Conservation (phyloP, 2,113 vertebrate species). For the Campylorhamphus procurvoides region DNA sequence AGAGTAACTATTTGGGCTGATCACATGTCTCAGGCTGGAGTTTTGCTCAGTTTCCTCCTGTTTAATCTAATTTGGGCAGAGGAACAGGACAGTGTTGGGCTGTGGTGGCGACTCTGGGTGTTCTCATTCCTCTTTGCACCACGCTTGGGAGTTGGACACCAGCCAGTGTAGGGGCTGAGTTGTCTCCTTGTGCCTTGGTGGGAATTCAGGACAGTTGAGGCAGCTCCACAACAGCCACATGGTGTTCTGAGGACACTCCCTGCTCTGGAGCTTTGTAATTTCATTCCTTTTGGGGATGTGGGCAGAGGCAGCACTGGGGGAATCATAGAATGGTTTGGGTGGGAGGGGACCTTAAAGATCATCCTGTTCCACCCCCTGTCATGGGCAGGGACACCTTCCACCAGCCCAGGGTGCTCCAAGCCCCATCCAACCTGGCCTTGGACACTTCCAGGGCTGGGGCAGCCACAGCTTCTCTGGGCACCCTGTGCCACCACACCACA, state of each 20-base stretch:
- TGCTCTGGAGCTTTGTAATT: background rate
- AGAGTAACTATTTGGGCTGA: background rate
- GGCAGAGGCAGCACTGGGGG: background rate
- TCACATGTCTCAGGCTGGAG: background rate
- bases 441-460: background rate
- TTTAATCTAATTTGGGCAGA: background rate
- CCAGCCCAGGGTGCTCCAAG: background rate
- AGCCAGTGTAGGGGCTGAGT: background rate
- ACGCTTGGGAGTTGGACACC: background rate
- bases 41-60: background rate
- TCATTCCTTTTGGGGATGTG: background rate
- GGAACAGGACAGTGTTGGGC: background rate
- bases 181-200: background rate
- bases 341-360: background rate
- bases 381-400: background rate
- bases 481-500: background rate
- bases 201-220: background rate
- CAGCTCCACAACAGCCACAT: rapidly evolving
- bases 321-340: background rate
- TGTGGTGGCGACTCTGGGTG: rapidly evolving
- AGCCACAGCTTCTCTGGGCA: background rate
- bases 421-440: rapidly evolving
- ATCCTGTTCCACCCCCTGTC: background rate
- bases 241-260: background rate
- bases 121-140: background rate